A percentile compares a stretch with the other conserved stretches of the same genome.
Conservation (phyloP, 2,797 vertebrate species). For the Botia kubotai region DNA sequence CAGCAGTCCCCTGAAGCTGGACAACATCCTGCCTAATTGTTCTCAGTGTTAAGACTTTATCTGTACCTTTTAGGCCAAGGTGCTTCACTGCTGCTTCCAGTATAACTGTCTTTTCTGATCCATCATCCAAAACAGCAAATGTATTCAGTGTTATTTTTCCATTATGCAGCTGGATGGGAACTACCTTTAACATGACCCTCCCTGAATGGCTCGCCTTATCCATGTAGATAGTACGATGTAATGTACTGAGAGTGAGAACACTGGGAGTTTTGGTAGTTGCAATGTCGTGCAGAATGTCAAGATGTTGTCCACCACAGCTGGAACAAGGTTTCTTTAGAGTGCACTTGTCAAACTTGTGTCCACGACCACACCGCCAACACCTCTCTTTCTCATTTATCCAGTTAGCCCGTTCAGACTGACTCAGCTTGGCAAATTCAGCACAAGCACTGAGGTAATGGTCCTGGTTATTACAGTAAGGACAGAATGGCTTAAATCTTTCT, state of each 20-base stretch:
- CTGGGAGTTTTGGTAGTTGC: slow-evolving; percentile 13
- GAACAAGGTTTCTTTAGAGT: slow-evolving; percentile 36
- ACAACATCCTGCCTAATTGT: slow-evolving; percentile 40
- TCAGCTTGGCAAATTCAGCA: slow-evolving; percentile 24
- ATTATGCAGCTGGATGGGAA: slow-evolving; percentile 14
- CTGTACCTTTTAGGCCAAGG: not conserved
- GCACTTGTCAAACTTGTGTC: slow-evolving; percentile 30
- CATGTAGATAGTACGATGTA: slow-evolving; percentile 3
- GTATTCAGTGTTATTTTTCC: slow-evolving; percentile 8
- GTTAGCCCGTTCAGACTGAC: not conserved
- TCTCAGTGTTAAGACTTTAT: slow-evolving; percentile 17
- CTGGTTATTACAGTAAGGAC: slow-evolving; percentile 20
- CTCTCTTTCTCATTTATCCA: slow-evolving; percentile 36
- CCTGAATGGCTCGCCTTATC: slow-evolving; percentile 7
- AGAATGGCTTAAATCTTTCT: slow-evolving; percentile 22
- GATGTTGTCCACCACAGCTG: slow-evolving; percentile 32
- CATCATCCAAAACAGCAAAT: slow-evolving; percentile 20
- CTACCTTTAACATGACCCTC: slow-evolving; percentile 27
- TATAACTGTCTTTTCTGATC: slow-evolving; percentile 1
- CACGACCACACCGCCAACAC: slow-evolving; percentile 38
- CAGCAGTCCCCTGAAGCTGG: not conserved
- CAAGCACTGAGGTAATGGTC: slow-evolving; percentile 41
- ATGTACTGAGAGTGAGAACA: slow-evolving; percentile 14
- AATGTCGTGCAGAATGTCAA: slow-evolving; percentile 21
- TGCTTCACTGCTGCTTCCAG: slow-evolving; percentile 1